A percentile compares a stretch with the other conserved stretches of the same genome.
These are phyloP conservation scores for Varanus salvator DNA, from an alignment of 2,113 vertebrate genomes.

Conservation along the genomic window DNA sequence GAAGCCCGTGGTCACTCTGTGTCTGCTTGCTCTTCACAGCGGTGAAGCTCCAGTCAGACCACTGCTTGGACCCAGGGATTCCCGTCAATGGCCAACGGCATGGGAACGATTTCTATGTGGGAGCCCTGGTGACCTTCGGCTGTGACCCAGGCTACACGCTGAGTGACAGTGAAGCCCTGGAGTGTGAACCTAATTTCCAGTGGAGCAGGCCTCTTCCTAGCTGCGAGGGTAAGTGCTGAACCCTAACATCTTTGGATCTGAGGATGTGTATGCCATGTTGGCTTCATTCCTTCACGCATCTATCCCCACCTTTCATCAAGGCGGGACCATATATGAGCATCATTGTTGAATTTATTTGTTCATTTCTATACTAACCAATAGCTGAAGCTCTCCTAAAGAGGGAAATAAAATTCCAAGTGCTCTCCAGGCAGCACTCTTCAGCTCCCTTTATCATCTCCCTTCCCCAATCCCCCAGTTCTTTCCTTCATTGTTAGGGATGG, in stretches of 20 bases:
- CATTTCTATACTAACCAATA: too few species aligned
- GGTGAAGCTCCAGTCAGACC: constrained; percentile 93
- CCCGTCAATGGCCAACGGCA: constrained; percentile 95
- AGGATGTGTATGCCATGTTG: neutral
- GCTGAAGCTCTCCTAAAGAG: too few species aligned
- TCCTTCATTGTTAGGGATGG: too few species aligned
- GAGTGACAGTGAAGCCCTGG: constrained; percentile 87
- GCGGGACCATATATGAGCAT: too few species aligned
- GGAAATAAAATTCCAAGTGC: too few species aligned
- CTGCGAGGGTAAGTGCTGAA: constrained; percentile 87
- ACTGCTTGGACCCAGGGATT: constrained; percentile 95
- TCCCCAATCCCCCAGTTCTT: too few species aligned
- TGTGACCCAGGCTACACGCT: constrained; percentile 94
- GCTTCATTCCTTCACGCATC: neutral
- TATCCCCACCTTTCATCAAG: neutral
- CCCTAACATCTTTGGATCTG: neutral
- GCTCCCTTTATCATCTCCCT: too few species aligned
- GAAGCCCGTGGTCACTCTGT: neutral
- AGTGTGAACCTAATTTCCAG: constrained; percentile 98
- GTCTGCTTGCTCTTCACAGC: constrained; percentile 75
- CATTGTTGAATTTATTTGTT: too few species aligned
- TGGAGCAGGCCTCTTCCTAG: constrained; percentile 96
- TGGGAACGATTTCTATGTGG: constrained; percentile 96
- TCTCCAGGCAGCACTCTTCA: too few species aligned
- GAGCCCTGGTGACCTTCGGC: constrained; percentile 93